Conservation (phyloP, 92 coral and sea anemone species). For the Meandrina meandrites region DNA sequence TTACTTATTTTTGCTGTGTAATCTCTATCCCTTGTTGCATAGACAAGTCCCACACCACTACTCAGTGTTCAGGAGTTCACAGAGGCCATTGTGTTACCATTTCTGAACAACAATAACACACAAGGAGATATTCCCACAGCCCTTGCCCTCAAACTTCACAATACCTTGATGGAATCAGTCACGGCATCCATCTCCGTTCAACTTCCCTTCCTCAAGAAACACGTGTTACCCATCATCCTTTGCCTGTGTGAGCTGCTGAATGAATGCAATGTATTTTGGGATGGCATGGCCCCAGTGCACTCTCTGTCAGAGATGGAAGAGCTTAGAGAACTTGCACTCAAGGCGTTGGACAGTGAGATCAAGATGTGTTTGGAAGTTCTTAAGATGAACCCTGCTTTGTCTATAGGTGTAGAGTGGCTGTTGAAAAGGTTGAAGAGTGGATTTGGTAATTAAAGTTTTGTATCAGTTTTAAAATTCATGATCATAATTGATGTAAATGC, state of each 20-base stretch:
- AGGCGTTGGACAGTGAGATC: slow-evolving; percentile 47
- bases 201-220: slow-evolving; percentile 33
- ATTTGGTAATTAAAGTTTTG: slow-evolving; percentile 43
- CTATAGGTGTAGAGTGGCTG: slow-evolving; percentile 75
- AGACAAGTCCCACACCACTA: slow-evolving; percentile 22
- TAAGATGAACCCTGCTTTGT: slow-evolving; percentile 37
- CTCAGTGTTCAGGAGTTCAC: slow-evolving; percentile 30
- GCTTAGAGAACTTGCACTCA: slow-evolving; percentile 52
- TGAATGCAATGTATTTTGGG: slow-evolving; percentile 66
- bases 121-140: slow-evolving; percentile 42
- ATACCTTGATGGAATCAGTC: slow-evolving; percentile 36
- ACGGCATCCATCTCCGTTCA: not conserved
- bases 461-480: not conserved
- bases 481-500: not conserved
- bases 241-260: slow-evolving; percentile 65
- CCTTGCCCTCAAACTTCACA: slow-evolving; percentile 56
- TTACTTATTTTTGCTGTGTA: not conserved
- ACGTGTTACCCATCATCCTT: slow-evolving; percentile 59
- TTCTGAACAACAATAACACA: slow-evolving; percentile 44
- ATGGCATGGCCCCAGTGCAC: slow-evolving; percentile 56
- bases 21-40: not conserved
- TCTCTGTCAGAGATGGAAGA: slow-evolving; percentile 59
- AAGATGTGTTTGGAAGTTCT: slow-evolving; percentile 45
- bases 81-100: slow-evolving; percentile 56
- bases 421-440: slow-evolving; percentile 33